A percentile compares a stretch with the other conserved stretches of the same genome.
phyloP scores from a whole-genome alignment of 2,888 invertebrate species.

The Eudasyphora cyanicolor region DNA sequence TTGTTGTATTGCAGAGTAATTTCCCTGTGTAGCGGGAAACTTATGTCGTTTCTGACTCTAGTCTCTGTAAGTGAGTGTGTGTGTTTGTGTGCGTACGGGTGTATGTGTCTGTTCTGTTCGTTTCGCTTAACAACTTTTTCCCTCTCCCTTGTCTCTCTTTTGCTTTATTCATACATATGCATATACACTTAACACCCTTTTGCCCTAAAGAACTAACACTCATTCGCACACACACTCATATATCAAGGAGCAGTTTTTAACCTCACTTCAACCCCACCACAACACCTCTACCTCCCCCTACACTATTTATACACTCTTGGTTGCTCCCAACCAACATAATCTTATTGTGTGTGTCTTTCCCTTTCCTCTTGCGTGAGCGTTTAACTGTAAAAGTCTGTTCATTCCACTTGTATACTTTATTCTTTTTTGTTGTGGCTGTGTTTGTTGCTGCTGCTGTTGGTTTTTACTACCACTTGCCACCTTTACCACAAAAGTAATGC shows the following conservation, averaged over 20 bases:
- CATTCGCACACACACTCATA: constrained; percentile 31
- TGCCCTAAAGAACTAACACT: constrained; percentile 32
- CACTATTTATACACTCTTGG: neutral
- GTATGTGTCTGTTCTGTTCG: neutral
- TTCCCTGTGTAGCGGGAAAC: neutral
- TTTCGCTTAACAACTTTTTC: neutral
- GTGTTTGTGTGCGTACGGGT: neutral
- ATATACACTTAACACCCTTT: constrained; percentile 36
- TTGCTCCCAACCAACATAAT: neutral
- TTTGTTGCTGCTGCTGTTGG: constrained; percentile 1
- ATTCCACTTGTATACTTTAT: constrained; percentile 47
- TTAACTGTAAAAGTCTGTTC: constrained; percentile 38
- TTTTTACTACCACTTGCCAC: constrained; percentile 70
- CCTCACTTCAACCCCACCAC: neutral
- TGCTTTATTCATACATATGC: neutral
- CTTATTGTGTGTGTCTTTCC: constrained; percentile 17
- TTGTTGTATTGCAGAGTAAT: neutral
- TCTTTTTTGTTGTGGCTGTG: neutral
- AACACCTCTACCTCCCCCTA: neutral
- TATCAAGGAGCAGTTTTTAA: neutral
- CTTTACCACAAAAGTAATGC: constrained; percentile 76
- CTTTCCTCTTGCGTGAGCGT: constrained; percentile 52
- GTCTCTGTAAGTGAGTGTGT: neutral
- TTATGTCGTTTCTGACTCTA: constrained; percentile 8
- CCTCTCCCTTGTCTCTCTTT: neutral